Evolutionary conservation across 2,888 invertebrate genomes (phyloP).

Genomic region (Merodon equestris): DNA sequence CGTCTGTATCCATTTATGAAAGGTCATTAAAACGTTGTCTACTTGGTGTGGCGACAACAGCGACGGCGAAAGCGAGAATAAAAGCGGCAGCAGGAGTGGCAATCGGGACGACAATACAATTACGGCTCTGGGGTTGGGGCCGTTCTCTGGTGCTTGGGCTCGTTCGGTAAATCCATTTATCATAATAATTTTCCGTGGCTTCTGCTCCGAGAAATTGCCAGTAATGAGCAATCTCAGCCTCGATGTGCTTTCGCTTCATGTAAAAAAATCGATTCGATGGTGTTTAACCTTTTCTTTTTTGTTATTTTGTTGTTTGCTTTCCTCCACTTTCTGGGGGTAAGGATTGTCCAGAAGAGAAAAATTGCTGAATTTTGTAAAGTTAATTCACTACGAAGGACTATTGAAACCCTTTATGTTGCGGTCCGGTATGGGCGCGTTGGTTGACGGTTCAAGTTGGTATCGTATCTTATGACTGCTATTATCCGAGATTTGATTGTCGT

Average conservation of each 20-base stretch:
- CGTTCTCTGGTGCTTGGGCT: conserved; percentile 30
- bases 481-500: conserved; percentile 62
- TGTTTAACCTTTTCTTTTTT: conserved; percentile 17
- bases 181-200: conserved; percentile 56
- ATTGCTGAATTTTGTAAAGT: conserved; percentile 48
- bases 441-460: conserved; percentile 16
- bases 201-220: conserved; percentile 12
- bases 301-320: conserved; percentile 44
- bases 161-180: conserved; percentile 61
- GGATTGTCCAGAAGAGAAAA: conserved; percentile 54
- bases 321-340: conserved; percentile 55
- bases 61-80: conserved; percentile 20
- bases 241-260: conserved; percentile 8
- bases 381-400: conserved; percentile 46
- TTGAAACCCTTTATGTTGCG: conserved; percentile 42
- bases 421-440: not conserved
- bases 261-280: conserved; percentile 49
- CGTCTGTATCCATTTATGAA: conserved; percentile 66
- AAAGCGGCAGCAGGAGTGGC: no score
- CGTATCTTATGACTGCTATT: conserved; percentile 40
- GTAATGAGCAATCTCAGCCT: conserved; percentile 21
- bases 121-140: not conserved
- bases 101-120: no score
- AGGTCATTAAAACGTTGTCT: conserved; percentile 60
- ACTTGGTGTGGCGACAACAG: conserved; percentile 33